Evolutionary conservation across 2,797 vertebrate species (phyloP).

Genomic region (Carduelis carduelis): DNA sequence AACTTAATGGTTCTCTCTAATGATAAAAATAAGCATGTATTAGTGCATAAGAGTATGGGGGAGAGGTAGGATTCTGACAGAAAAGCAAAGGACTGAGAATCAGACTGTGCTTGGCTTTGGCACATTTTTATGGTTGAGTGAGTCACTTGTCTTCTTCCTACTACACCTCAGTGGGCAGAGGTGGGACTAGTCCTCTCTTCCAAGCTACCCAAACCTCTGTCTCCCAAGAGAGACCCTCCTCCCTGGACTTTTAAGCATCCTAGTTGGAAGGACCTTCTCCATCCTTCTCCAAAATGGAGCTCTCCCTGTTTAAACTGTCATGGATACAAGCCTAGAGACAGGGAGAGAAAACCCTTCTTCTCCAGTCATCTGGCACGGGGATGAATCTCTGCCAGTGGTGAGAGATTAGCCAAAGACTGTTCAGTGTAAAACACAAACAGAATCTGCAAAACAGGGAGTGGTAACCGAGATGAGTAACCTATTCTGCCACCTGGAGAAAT

Average conservation of each 20-base stretch:
- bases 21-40: conserved; percentile 26
- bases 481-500: conserved; percentile 16
- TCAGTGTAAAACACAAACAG: conserved; percentile 3
- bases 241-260: not conserved
- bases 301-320: not conserved
- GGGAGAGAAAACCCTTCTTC: not conserved
- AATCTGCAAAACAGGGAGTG: not conserved
- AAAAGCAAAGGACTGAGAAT: not conserved
- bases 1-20: conserved; percentile 11
- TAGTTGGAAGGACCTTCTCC: not conserved
- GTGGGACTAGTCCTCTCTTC: not conserved
- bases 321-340: not conserved
- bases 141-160: accelerated
- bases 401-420: not conserved
- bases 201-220: not conserved
- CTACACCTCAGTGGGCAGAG: not conserved
- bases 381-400: not conserved
- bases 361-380: not conserved
- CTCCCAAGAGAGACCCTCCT: not conserved
- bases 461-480: conserved; percentile 17
- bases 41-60: not conserved
- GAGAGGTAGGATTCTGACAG: not conserved
- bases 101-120: not conserved
- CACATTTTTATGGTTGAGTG: not conserved
- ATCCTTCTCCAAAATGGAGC: not conserved